phyloP scores from a whole-genome alignment of 2,888 invertebrate genomes.

The Neoaliturus tenellus region DNA sequence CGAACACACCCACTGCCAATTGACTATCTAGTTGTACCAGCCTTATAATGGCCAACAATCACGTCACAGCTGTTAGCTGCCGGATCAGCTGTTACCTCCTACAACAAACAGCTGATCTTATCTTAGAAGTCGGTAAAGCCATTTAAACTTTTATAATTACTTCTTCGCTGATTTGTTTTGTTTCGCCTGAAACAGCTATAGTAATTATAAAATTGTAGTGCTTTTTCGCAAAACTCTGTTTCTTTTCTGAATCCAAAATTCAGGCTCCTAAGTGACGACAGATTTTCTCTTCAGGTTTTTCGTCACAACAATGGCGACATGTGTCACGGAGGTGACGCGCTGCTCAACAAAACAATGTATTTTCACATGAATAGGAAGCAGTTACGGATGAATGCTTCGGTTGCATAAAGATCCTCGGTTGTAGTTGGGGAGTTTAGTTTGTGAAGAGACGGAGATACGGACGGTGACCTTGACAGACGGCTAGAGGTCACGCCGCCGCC shows the following conservation, averaged over 20 bases:
- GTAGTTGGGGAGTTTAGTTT: neutral
- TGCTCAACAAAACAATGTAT: neutral
- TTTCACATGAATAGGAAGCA: neutral
- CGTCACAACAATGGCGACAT: too few species aligned
- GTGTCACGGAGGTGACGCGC: neutral
- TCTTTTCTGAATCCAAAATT: too few species aligned
- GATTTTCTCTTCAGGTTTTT: too few species aligned
- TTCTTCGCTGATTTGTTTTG: constrained; percentile 3
- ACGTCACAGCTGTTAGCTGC: constrained; percentile 32
- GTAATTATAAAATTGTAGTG: too few species aligned
- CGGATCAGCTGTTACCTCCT: constrained; percentile 29
- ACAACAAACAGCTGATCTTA: constrained; percentile 15
- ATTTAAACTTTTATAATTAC: constrained; percentile 32
- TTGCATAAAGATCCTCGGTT: neutral
- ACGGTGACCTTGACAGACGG: neutral
- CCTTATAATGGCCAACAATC: constrained; percentile 34
- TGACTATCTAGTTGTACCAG: neutral
- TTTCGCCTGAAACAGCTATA: neutral
- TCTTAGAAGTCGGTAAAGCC: neutral
- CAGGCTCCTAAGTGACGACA: too few species aligned
- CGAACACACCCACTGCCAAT: constrained; percentile 43
- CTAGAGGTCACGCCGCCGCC: neutral
- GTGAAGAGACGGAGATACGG: neutral
- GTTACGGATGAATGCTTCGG: neutral
- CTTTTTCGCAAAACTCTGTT: too few species aligned